Evolutionary conservation across 2,113 vertebrate genomes (phyloP).

Genomic region (Pelobates fuscus): DNA sequence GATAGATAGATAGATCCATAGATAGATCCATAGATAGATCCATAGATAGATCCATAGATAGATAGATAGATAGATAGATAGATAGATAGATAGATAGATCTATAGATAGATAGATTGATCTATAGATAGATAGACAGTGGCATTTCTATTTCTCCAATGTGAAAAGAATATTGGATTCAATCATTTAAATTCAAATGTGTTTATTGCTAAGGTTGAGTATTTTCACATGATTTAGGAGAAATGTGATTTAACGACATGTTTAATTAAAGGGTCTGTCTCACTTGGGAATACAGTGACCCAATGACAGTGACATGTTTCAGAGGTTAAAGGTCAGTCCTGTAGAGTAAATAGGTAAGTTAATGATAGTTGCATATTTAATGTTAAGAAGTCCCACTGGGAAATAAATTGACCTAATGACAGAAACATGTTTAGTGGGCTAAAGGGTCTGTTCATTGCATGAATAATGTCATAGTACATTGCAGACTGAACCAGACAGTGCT

Average conservation of each 20-base stretch:
- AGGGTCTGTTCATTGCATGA: neutral
- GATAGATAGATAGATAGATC: too few species aligned
- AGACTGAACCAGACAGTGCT: neutral
- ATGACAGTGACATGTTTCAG: neutral
- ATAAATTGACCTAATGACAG: neutral
- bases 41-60: neutral
- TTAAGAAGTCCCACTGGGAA: neutral
- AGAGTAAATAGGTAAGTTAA: neutral
- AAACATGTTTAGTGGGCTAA: neutral
- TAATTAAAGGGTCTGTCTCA: too few species aligned
- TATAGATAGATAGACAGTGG: too few species aligned
- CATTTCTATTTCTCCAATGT: too few species aligned
- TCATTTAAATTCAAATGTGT: too few species aligned
- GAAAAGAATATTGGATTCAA: too few species aligned
- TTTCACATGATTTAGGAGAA: too few species aligned
- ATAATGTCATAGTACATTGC: constrained; percentile 4
- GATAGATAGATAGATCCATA: neutral
- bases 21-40: neutral
- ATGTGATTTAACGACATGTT: too few species aligned
- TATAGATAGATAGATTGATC: too few species aligned
- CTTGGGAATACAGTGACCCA: neutral
- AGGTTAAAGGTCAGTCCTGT: constrained; percentile 19
- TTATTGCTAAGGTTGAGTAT: too few species aligned
- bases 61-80: neutral
- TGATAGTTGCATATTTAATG: neutral